Conservation (phyloP, 92 coral and sea anemone genomes). For the Meandrina meandrites region DNA sequence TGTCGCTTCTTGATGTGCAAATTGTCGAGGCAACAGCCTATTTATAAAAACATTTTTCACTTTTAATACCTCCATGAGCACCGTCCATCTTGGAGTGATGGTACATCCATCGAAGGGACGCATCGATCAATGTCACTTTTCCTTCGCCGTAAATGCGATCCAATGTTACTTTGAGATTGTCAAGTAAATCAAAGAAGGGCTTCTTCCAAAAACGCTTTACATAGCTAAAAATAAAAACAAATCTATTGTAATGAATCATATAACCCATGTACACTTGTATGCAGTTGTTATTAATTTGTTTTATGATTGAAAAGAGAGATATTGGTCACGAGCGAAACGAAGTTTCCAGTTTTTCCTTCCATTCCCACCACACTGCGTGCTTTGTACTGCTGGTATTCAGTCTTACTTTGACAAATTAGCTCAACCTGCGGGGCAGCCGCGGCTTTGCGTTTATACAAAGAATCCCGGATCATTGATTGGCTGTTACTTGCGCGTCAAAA, state of each 20-base stretch:
- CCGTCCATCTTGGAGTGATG: constrained; percentile 86
- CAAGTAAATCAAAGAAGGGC: constrained; percentile 73
- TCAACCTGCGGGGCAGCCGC: too few relatives aligned
- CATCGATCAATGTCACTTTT: constrained; percentile 67
- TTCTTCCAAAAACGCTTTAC: constrained; percentile 86
- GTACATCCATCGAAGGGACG: constrained; percentile 87
- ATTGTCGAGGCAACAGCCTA: neutral
- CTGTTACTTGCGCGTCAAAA: too few relatives aligned
- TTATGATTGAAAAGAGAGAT: neutral
- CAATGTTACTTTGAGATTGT: constrained; percentile 57
- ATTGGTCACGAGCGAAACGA: too few relatives aligned
- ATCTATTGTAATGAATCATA: neutral
- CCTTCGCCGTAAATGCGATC: constrained; percentile 75
- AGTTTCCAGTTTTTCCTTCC: too few relatives aligned
- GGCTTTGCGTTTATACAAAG: too few relatives aligned
- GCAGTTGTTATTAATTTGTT: too few relatives aligned
- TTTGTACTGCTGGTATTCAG: too few relatives aligned
- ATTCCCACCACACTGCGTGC: too few relatives aligned
- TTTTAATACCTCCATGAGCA: constrained; percentile 60
- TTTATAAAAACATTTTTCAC: neutral
- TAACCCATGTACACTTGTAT: too few relatives aligned
- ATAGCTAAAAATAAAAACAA: constrained; percentile 51
- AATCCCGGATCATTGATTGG: too few relatives aligned
- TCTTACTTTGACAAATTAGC: too few relatives aligned
- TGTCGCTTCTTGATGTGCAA: neutral